Conservation (phyloP, 2,888 invertebrate species). For the Acronicta psi region DNA sequence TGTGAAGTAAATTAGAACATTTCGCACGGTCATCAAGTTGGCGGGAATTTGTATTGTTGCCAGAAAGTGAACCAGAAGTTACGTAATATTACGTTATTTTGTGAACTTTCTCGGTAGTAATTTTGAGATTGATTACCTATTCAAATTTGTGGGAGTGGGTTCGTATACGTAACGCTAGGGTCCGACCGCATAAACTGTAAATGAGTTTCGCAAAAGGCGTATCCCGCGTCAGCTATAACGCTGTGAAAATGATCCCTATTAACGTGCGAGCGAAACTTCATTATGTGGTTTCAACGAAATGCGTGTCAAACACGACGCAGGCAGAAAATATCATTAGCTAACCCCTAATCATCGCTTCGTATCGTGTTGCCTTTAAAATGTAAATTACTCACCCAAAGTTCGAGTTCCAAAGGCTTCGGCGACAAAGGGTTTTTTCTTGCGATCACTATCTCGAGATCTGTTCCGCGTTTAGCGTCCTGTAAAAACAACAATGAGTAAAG, state of each 20-base stretch:
- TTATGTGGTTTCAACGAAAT: conserved; percentile 81
- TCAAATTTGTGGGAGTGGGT: conserved; percentile 50
- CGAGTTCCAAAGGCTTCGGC: conserved; percentile 94
- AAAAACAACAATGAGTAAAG: conserved; percentile 58
- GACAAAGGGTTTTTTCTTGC: conserved; percentile 94
- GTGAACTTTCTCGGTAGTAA: conserved; percentile 40
- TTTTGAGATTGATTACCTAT: conserved; percentile 54
- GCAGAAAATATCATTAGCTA: conserved; percentile 74
- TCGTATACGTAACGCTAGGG: conserved; percentile 42
- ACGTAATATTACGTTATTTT: conserved; percentile 40
- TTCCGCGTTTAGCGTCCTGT: conserved; percentile 93
- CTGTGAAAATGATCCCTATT: conserved; percentile 81
- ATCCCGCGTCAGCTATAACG: conserved; percentile 66
- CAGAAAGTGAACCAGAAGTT: conserved; percentile 36
- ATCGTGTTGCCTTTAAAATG: conserved; percentile 42
- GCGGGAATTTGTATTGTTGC: conserved; percentile 30
- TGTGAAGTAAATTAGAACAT: conserved; percentile 34
- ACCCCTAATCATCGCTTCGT: conserved; percentile 61
- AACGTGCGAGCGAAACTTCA: conserved; percentile 78
- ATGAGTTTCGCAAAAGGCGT: conserved; percentile 72
- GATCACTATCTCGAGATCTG: conserved; percentile 94
- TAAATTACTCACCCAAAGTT: conserved; percentile 91
- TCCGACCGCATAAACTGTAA: conserved; percentile 66
- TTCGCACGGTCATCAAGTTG: conserved; percentile 51
- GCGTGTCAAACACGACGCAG: conserved; percentile 73